Evolutionary conservation across 2,888 invertebrate species (phyloP).

Genomic region (Nymphalis c-album): DNA sequence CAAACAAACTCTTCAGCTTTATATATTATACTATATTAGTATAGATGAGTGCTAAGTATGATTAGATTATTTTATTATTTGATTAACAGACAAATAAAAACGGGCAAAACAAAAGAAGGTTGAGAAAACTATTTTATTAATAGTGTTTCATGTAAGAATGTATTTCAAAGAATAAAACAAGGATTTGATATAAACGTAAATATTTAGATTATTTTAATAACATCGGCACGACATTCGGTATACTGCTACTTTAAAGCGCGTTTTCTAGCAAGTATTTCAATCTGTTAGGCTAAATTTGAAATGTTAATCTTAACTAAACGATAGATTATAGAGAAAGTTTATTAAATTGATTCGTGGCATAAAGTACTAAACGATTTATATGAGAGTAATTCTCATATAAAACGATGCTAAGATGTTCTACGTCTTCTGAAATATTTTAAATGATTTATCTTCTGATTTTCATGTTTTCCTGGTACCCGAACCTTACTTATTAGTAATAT

Average conservation of each 20-base stretch:
- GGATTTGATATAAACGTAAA: background rate
- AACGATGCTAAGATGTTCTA: background rate
- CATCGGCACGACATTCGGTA: background rate
- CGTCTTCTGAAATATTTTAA: background rate
- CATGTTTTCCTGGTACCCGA: background rate
- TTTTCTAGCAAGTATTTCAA: background rate
- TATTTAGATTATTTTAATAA: background rate
- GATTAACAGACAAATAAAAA: too few relatives aligned
- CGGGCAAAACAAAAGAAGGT: too few relatives aligned
- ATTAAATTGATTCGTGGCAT: background rate
- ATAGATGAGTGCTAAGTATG: too few relatives aligned
- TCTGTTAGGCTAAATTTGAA: background rate
- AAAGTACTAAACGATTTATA: background rate
- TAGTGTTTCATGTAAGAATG: too few relatives aligned
- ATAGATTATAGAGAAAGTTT: background rate
- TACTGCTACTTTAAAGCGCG: background rate
- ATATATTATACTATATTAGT: too few relatives aligned
- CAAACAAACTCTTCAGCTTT: too few relatives aligned
- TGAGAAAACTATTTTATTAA: too few relatives aligned
- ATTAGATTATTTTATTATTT: too few relatives aligned
- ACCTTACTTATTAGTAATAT: background rate
- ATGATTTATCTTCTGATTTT: too few relatives aligned
- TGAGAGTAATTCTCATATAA: background rate
- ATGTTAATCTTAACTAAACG: slow-evolving; percentile 2
- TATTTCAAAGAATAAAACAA: too few relatives aligned